Evolutionary conservation across 2,888 invertebrate species (phyloP), one percentile per base, ranked within the genome.

Genomic region (Meghimatium bilineatum): DNA sequence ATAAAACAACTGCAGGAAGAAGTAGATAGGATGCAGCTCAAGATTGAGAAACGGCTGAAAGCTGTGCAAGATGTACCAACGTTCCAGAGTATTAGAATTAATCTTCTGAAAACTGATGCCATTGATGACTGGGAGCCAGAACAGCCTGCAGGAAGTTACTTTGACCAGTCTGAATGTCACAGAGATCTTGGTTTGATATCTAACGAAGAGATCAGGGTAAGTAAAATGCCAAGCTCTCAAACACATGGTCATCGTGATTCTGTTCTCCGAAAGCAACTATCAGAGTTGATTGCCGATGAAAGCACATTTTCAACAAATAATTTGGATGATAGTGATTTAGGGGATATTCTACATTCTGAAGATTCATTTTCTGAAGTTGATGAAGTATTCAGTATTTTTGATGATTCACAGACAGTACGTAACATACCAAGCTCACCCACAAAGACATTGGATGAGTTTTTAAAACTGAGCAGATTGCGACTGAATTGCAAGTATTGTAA

Each of bases 71-170:
- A 75, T 60, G 34, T 84, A 44, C 84, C 84, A 26, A 84, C 84
- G 0, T 84, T 80, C 44, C 52, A 79, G 10, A 56, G 66, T 36
- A 74, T 84, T 32, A 32, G 79, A 36, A 32, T 77, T 34, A 36
- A 82, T 1, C 72, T 82, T 26, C 66, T 82, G 49, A 82, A 82
- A 69, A 82, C 76, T 52, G 67, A 77, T 14, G 23, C 29, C 10
- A 67, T 79, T 36, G 83, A 83, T 52, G 60, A 63, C 23, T 78
- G 77, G 77, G 83, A 78, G 38, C 83, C 83, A 14, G 83, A 78
- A 26, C 34, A 52, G 20, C 71, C 80, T 69, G 34, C 8, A 32
- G 44, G 20, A 32, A 52, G 52, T 52, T 74, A 74, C 52, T 74
- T 74, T 49, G 52, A 74, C n/a, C 29, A 74, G 6, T 52, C 52